A percentile compares a stretch with the other conserved stretches of the same genome.
phyloP scores from a whole-genome alignment of 2,797 vertebrate species.

The Enteromius thamalakanensis region DNA sequence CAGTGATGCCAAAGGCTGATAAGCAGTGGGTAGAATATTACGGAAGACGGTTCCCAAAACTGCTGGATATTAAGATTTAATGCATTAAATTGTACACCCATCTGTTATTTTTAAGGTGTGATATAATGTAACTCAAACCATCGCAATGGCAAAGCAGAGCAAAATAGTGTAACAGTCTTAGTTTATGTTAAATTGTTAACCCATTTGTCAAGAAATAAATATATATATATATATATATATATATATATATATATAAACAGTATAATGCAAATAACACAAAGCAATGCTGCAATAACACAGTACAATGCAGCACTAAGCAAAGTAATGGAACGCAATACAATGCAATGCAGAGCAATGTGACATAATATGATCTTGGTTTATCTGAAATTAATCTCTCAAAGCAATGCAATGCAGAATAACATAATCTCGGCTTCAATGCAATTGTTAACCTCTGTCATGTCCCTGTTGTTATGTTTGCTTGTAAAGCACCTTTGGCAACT shows the following conservation, averaged over 20 bases:
- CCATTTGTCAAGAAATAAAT: not conserved
- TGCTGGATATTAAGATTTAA: not conserved
- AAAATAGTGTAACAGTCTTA: not conserved
- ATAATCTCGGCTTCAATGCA: not conserved
- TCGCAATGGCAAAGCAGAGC: not conserved
- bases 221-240: no score
- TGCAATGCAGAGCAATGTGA: not conserved
- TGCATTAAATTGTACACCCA: not conserved
- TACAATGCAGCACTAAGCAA: not conserved
- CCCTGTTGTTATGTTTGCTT: no score
- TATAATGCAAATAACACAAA: not conserved
- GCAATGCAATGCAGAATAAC: not conserved
- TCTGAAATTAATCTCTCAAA: not conserved
- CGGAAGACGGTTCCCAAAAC: not conserved
- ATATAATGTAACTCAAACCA: not conserved
- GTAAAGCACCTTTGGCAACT: no score
- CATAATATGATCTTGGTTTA: not conserved
- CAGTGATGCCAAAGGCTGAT: slow-evolving; percentile 16
- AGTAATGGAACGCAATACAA: not conserved
- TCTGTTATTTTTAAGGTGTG: not conserved
- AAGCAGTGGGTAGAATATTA: not conserved
- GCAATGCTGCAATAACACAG: not conserved
- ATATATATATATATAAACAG: no score
- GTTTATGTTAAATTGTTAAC: slow-evolving; percentile 1
- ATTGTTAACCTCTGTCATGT: not conserved